Conservation (phyloP, 2,113 vertebrate genomes). For the Mesoclemmys tuberculata region DNA sequence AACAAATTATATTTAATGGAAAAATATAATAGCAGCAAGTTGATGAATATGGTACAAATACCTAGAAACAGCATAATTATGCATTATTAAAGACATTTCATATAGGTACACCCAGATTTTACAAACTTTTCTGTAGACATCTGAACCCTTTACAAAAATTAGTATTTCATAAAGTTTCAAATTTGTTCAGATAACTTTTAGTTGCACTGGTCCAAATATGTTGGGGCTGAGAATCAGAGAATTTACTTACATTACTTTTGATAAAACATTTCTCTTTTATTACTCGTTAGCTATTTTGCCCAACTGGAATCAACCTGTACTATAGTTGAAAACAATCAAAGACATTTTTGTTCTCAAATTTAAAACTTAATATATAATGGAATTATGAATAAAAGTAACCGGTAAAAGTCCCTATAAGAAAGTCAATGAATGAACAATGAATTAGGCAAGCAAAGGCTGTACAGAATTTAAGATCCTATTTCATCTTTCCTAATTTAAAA, state of each 20-base stretch:
- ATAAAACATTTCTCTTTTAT: background rate
- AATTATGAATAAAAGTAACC: background rate
- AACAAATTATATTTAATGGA: rapidly evolving
- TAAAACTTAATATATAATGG: background rate
- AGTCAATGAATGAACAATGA: background rate
- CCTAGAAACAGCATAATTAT: background rate
- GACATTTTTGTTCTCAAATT: background rate
- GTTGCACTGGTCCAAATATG: background rate
- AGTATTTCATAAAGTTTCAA: background rate
- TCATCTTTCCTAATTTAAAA: background rate
- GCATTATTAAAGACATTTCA: background rate
- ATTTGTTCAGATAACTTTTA: background rate
- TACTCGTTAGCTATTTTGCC: background rate
- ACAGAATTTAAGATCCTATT: background rate
- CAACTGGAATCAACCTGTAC: background rate
- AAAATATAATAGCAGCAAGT: background rate
- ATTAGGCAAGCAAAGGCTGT: background rate
- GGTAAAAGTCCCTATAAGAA: background rate
- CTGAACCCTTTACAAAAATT: background rate
- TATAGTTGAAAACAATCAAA: background rate
- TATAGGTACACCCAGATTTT: background rate
- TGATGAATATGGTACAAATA: background rate
- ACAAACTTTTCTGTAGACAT: background rate
- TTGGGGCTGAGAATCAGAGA: background rate
- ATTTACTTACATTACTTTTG: background rate